Evolutionary conservation across 2,888 invertebrate genomes (phyloP), one percentile per base, ranked within the genome.

Genomic region (Drosophila birchii): DNA sequence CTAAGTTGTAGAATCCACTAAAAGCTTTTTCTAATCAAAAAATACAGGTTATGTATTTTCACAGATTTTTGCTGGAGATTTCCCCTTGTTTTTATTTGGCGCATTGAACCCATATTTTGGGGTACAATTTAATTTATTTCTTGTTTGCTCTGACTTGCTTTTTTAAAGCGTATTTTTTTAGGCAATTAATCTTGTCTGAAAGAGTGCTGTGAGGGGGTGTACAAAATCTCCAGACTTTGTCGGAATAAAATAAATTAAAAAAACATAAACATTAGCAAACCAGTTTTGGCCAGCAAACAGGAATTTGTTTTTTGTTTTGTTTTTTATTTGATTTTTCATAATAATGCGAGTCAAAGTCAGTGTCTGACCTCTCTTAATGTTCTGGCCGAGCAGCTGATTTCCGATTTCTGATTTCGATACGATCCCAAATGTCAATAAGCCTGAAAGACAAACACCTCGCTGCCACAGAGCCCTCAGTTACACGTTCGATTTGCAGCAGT

Each of bases 241-340:
- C 32, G 47, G 45, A 18, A 36, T n/a, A n/a, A 54, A 55, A 32
- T 23, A 11, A 29, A n/a, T 43, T 54, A 56, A 16, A 51, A 23
- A 16, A 5, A 0, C 8, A 53, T 70, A 51, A 72, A 80, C 63
- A 57, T 63, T 72, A 61, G 49, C 76, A 75, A 64, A 80, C 84
- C 76, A 61, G 87, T 86, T 88, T 36, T n/a, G 18, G 20, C 58
- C 8, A 68, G 56, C 76, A 80, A 83, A 81, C 67, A 76, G 69
- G 56, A 67, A 73, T 64, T 49, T 32, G 34, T 66, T 39, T 49
- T 39, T 44, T 26, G 3, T 26, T 4, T n/a, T 23, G 14, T 3
- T 64, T 51, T 36, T 36, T 20, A 9, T 23, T 67, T 44, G 43
- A 49, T 16, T 51, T 47, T 34, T 34, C 16, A 20, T 54, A 53